Conservation (phyloP, 92 coral and sea anemone genomes). For the Heteractis magnifica region DNA sequence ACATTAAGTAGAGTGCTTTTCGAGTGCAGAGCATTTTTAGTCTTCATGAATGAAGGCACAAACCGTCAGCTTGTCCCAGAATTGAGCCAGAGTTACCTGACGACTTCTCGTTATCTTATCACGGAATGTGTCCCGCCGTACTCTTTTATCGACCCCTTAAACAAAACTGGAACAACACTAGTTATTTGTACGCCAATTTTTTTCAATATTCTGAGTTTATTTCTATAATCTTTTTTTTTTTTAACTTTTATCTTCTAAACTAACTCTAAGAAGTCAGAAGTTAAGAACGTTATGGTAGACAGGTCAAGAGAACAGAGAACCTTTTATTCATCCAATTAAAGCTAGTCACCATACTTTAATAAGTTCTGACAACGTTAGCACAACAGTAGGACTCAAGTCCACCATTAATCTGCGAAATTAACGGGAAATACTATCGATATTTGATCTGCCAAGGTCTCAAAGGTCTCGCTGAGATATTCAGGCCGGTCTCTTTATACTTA, state of each 20-base stretch:
- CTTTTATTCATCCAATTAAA: not conserved
- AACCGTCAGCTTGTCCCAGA: not conserved
- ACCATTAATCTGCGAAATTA: not conserved
- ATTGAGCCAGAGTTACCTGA: not conserved
- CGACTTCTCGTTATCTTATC: not conserved
- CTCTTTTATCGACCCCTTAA: too few relatives aligned
- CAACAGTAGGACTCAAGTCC: not conserved
- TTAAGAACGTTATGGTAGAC: not conserved
- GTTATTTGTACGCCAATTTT: too few relatives aligned
- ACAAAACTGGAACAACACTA: too few relatives aligned
- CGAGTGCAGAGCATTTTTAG: not conserved
- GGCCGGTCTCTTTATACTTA: not conserved
- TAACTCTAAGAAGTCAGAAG: not conserved
- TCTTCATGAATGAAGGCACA: not conserved
- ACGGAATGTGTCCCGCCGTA: not conserved
- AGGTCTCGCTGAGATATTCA: not conserved
- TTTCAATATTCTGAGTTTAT: too few relatives aligned
- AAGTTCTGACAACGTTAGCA: not conserved
- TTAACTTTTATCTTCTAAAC: not conserved
- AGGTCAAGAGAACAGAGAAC: not conserved
- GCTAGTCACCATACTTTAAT: not conserved
- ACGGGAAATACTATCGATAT: not conserved
- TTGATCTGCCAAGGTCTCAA: not conserved
- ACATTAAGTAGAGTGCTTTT: too few relatives aligned
- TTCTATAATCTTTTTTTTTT: too few relatives aligned